Conservation (phyloP, 2,888 invertebrate genomes). For the Invenusta paracnida region DNA sequence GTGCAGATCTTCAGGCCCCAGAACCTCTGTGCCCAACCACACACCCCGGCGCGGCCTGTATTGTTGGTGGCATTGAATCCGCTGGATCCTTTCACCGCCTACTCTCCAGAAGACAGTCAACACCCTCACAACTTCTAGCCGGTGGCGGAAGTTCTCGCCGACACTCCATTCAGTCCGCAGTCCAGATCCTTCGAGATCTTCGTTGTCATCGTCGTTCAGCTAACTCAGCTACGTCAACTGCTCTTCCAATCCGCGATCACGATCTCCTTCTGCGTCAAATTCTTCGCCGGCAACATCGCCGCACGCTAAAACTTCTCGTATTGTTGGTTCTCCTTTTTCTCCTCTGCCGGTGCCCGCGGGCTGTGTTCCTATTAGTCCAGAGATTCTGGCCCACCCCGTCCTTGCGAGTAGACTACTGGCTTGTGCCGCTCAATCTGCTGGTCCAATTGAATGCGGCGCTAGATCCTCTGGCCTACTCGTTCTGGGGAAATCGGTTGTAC, state of each 20-base stretch:
- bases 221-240: not conserved
- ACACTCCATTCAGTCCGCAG: not conserved
- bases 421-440: conserved; percentile 31
- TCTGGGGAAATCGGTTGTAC: conserved; percentile 40
- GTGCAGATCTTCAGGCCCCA: not conserved
- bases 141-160: not conserved
- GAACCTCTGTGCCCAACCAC: not conserved
- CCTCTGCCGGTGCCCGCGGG: conserved; percentile 35
- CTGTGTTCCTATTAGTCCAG: not conserved
- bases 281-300: conserved; percentile 32
- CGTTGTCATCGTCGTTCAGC: not conserved
- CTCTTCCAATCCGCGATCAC: conserved; percentile 47
- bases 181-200: not conserved
- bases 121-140: not conserved
- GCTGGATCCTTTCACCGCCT: conserved; percentile 3
- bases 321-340: conserved; percentile 27
- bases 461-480: conserved; percentile 34
- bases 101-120: not conserved
- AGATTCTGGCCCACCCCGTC: not conserved
- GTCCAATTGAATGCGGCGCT: conserved; percentile 32
- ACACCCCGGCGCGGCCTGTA: not conserved
- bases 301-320: conserved; percentile 35
- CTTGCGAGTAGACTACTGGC: not conserved
- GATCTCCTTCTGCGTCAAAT: conserved; percentile 37
- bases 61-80: not conserved